Percentiles rank a stretch among this genome's conserved stretches.
Evolutionary conservation across 2,888 invertebrate species (phyloP).

Genomic region (Eilema sororculum): DNA sequence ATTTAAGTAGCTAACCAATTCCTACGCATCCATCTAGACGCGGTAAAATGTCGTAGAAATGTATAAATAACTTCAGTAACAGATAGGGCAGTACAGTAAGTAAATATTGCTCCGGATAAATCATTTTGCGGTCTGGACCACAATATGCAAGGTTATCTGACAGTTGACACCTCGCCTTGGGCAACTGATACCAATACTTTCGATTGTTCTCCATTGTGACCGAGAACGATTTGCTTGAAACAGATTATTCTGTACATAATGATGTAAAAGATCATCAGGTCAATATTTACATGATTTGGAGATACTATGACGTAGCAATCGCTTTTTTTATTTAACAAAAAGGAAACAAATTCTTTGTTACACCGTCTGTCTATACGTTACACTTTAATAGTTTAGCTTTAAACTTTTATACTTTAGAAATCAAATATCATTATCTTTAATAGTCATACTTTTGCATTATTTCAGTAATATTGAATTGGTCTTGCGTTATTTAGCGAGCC

Average conservation of each 20-base stretch:
- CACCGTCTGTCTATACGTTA: too few relatives aligned
- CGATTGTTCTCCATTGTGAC: conserved; percentile 41
- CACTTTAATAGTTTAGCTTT: too few relatives aligned
- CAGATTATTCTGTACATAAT: not conserved
- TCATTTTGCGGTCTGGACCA: conserved; percentile 59
- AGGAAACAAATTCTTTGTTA: too few relatives aligned
- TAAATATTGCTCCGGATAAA: conserved; percentile 48
- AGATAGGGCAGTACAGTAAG: conserved; percentile 19
- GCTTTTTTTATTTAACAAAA: too few relatives aligned
- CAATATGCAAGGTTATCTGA: conserved; percentile 66
- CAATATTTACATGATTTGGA: not conserved
- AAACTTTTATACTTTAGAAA: too few relatives aligned
- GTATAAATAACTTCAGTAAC: conserved; percentile 20
- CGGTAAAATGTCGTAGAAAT: not conserved
- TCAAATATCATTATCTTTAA: too few relatives aligned
- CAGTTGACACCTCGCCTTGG: conserved; percentile 63
- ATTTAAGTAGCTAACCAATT: not conserved
- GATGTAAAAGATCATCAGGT: not conserved
- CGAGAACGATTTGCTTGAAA: conserved; percentile 2
- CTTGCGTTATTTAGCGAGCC: not conserved
- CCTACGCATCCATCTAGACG: too few relatives aligned
- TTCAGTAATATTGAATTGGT: not conserved
- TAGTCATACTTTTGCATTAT: too few relatives aligned
- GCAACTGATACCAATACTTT: conserved; percentile 58
- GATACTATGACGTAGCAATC: not conserved